Base-by-base conservation (phyloP, 2,113 vertebrate species). In the Pterocles orientalis region DNA sequence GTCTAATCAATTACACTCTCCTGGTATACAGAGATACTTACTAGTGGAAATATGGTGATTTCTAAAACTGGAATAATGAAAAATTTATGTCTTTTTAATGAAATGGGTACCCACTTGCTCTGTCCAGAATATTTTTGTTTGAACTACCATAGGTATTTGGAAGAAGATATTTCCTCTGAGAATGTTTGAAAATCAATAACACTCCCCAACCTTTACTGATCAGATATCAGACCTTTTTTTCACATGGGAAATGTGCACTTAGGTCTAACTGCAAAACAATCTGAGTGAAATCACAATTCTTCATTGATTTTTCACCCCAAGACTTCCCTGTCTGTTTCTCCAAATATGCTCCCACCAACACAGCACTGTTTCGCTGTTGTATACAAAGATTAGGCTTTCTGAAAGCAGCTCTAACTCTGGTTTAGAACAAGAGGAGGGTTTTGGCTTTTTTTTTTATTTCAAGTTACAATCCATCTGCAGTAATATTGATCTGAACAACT, bases 21-120 rank as follows among this genome's bases (percentile, higher is more conserved):
- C 73, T 87, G 54, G 33, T 66, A 47, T 45, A 85, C 16, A 82
- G 64, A 92, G 85, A 89, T 94, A 88, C 41, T 91, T 79, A 61
- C 70, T 66, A 70, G 53, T 58, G 51, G 58, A 95, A 96, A 94
- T 71, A 93, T 3, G 14, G 41, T 54, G n/a, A 76, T 90, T 95
- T 96, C 79, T 85, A 92, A 88, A 88, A 81, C 11, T 31, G 28
- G 69, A 92, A 83, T 88, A 84, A 93, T 90, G 64, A 92, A 94
- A 93, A 94, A 86, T n/a, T 81, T 33, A 88, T 86, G 65, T 6
- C 33, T 92, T 90, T 94, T 84, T 82, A 92, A 93, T 71, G 70
- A 94, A 89, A 91, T 70, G 36, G 89, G 34, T 70, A 58, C 57
- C 87, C 31, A 56, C 41, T 86, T 88, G 36, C 45, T 82, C 73